phyloP scores from a whole-genome alignment of 2,113 vertebrate genomes.

The Mobula hypostoma region DNA sequence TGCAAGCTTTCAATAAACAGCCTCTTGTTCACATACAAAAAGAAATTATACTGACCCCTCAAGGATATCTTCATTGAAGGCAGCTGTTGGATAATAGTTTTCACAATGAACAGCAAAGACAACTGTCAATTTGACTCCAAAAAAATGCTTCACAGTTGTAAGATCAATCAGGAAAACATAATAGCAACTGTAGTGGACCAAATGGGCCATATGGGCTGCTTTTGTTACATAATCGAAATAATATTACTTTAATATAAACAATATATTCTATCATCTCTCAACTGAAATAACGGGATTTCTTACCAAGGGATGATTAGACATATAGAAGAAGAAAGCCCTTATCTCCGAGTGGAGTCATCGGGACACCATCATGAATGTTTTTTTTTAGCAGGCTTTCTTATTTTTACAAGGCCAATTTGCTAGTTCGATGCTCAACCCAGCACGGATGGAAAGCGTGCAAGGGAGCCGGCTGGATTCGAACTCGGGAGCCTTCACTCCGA shows the following conservation, averaged over 20 bases:
- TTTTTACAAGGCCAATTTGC: too few species aligned
- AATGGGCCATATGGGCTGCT: background rate
- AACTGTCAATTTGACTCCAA: background rate
- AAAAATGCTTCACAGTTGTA: background rate
- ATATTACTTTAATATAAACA: background rate
- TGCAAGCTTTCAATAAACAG: conserved; percentile 7
- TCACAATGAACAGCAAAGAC: background rate
- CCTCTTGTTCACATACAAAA: conserved; percentile 13
- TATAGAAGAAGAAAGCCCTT: too few species aligned
- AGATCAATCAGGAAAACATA: background rate
- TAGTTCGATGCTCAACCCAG: too few species aligned
- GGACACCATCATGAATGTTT: too few species aligned
- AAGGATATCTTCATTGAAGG: background rate
- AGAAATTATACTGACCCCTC: background rate
- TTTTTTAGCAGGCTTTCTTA: too few species aligned
- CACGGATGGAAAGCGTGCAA: too few species aligned
- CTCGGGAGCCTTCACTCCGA: too few species aligned
- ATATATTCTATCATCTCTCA: background rate
- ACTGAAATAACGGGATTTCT: background rate
- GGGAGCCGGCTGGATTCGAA: too few species aligned
- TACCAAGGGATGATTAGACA: background rate
- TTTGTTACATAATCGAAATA: background rate
- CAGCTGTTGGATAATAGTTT: background rate
- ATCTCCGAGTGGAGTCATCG: too few species aligned
- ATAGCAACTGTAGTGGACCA: background rate